Evolutionary conservation across 1,140 invertebrate genomes (phyloP).

Genomic region (Rhopalosiphum padi): DNA sequence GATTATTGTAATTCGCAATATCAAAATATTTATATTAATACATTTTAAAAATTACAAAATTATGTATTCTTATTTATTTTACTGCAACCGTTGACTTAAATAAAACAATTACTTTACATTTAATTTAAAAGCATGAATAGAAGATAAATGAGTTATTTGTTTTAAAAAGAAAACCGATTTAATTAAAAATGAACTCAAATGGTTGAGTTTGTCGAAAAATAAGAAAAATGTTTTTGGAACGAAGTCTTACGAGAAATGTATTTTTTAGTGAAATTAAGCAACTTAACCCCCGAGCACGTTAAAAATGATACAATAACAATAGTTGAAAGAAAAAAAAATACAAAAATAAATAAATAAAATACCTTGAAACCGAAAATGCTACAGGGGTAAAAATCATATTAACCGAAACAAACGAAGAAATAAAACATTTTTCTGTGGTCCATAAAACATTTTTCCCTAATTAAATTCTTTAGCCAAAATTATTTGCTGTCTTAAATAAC

Average conservation of each 20-base stretch:
- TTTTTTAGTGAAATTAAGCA: constrained; percentile 40
- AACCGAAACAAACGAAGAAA: constrained; percentile 39
- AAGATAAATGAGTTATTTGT: neutral
- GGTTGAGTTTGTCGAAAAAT: neutral
- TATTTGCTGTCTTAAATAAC: constrained; percentile 21
- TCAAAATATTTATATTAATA: neutral
- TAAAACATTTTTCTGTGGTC: constrained; percentile 42
- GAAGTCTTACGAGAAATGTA: constrained; percentile 7
- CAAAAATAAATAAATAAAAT: neutral
- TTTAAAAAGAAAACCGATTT: constrained; percentile 27
- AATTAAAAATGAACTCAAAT: constrained; percentile 48
- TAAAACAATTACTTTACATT: neutral
- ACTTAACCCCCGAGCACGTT: constrained; percentile 39
- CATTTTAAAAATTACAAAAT: neutral
- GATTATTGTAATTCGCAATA: neutral
- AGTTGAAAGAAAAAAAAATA: constrained; percentile 7
- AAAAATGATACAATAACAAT: constrained; percentile 48
- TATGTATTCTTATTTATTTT: neutral
- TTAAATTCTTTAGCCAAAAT: constrained; percentile 42
- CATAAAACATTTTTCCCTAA: constrained; percentile 45
- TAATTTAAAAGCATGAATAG: neutral
- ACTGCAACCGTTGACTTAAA: neutral
- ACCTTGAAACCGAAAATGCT: constrained; percentile 43
- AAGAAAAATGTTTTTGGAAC: constrained; percentile 16
- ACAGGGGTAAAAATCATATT: constrained; percentile 43